Conservation (phyloP, 64 coral and sea anemone genomes). For the Montipora sp. region DNA sequence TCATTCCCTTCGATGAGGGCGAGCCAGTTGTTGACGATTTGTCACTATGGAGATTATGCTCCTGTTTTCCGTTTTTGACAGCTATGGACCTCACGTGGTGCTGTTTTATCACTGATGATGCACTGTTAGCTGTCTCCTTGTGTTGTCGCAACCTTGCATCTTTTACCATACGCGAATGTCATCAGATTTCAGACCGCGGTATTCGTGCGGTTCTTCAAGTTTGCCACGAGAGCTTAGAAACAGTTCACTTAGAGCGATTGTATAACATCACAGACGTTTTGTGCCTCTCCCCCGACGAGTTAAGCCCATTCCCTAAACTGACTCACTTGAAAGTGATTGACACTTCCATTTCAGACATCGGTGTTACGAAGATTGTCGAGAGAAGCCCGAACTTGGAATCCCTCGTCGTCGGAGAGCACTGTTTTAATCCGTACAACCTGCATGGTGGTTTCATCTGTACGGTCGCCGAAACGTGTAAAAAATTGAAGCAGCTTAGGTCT, state of each 20-base stretch:
- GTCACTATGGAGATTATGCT: conserved; percentile 52
- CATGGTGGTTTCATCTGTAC: conserved; percentile 57
- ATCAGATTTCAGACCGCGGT: conserved; percentile 79
- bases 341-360: conserved; percentile 74
- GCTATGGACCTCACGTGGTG: conserved; percentile 87
- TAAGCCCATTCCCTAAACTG: conserved; percentile 41
- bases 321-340: conserved; percentile 65
- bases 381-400: conserved; percentile 71
- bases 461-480: conserved; percentile 67
- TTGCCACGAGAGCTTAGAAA: conserved; percentile 33
- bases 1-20: conserved; percentile 84
- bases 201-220: conserved; percentile 59
- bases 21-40: conserved; percentile 70
- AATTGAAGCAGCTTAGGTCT: conserved; percentile 60
- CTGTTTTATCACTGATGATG: conserved; percentile 82
- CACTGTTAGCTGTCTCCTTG: conserved; percentile 48
- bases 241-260: conserved; percentile 69
- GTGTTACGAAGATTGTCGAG: conserved; percentile 61
- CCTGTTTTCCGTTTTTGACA: conserved; percentile 66
- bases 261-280: conserved; percentile 63
- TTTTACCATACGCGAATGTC: conserved; percentile 75
- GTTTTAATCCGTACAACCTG: conserved; percentile 74
- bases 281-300: conserved; percentile 37
- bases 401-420: conserved; percentile 66
- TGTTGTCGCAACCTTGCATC: conserved; percentile 57